Percentiles rank a stretch among this genome's conserved stretches.
phyloP scores from a whole-genome alignment of 2,113 vertebrate species.

The Bombycilla garrulus region DNA sequence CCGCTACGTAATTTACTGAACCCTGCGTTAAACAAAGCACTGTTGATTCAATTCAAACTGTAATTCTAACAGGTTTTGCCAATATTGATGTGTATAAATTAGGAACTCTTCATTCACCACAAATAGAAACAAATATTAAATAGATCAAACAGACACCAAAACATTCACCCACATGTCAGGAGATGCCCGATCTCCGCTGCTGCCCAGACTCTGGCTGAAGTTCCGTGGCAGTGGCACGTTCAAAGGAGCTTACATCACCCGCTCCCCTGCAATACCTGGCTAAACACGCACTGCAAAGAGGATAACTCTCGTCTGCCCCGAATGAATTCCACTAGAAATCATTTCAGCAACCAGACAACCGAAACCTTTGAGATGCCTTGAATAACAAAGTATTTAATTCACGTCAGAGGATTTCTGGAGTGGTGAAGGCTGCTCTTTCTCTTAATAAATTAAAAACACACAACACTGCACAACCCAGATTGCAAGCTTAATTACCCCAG shows the following conservation, averaged over 20 bases:
- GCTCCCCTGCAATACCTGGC: background rate
- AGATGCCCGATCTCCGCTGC: background rate
- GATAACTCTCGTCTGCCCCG: background rate
- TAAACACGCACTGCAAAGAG: background rate
- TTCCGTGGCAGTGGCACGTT: background rate
- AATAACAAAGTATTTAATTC: background rate
- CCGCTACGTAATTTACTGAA: background rate
- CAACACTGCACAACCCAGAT: background rate
- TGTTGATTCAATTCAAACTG: background rate
- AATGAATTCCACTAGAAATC: background rate
- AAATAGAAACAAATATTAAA: background rate
- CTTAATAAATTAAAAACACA: background rate
- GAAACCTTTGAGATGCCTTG: background rate
- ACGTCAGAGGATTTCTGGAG: background rate
- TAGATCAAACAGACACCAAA: background rate
- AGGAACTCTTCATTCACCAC: background rate
- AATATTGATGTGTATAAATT: background rate
- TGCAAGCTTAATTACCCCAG: background rate
- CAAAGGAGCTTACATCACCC: background rate
- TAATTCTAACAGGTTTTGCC: background rate
- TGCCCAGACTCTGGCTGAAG: background rate
- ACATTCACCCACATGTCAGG: background rate
- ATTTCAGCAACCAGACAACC: background rate
- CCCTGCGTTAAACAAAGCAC: background rate
- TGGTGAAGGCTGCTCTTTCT: background rate